phyloP scores from a whole-genome alignment of 2,113 vertebrate species.

The Ammodytes marinus region DNA sequence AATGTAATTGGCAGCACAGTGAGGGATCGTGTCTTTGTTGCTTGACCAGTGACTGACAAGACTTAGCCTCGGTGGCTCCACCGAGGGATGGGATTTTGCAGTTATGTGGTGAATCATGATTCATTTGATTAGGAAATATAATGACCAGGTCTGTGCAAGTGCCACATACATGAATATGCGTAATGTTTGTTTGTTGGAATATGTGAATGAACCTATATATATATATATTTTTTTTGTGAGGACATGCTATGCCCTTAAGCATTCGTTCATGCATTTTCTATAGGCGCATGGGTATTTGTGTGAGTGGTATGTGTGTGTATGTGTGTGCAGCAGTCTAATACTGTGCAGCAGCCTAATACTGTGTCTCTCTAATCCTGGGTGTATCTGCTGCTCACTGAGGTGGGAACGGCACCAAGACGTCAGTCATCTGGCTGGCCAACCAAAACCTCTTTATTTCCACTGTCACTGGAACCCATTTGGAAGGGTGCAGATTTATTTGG shows the following conservation, averaged over 20 bases:
- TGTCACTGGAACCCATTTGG: slow-evolving; percentile 86
- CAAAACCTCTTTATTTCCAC: slow-evolving; percentile 84
- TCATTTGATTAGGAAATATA: not conserved
- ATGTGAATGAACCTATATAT: not conserved
- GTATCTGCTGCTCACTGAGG: slow-evolving; percentile 75
- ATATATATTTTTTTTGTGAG: not conserved
- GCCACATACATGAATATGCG: not conserved
- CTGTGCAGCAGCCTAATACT: slow-evolving; percentile 63
- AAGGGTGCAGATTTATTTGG: slow-evolving; percentile 84
- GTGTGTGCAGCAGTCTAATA: not conserved
- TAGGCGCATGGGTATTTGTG: slow-evolving; percentile 1
- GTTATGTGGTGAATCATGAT: slow-evolving; percentile 9
- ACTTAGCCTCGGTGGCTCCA: not conserved
- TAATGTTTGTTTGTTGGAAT: slow-evolving; percentile 1
- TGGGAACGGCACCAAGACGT: slow-evolving; percentile 78
- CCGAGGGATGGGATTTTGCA: not conserved
- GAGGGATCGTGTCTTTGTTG: slow-evolving; percentile 28
- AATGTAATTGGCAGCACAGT: slow-evolving; percentile 35
- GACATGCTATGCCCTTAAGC: not conserved
- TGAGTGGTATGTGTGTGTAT: slow-evolving; percentile 20
- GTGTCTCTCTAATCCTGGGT: slow-evolving; percentile 77
- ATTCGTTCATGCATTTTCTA: slow-evolving; percentile 9
- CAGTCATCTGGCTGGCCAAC: slow-evolving; percentile 83
- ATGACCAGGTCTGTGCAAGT: not conserved
- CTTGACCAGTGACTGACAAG: slow-evolving; percentile 18